Evolutionary conservation across 2,113 vertebrate species (phyloP), one percentile per base, ranked within the genome.

Genomic region (Perognathus longimembris): DNA sequence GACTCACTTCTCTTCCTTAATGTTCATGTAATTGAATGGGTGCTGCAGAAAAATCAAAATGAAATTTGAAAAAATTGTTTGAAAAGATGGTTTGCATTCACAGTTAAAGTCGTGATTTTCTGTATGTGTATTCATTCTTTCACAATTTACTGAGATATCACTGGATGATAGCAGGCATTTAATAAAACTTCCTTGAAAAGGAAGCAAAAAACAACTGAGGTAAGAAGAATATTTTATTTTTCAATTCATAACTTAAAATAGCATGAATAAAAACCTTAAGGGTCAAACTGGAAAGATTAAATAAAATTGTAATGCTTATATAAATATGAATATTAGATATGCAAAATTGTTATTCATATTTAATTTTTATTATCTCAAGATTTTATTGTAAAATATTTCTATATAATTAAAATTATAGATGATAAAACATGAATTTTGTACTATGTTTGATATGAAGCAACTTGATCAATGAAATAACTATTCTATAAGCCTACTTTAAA

Each of bases 391-490:
- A 95, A 95, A 71, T 10, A 70, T 1, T 83, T 2, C 40, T 2
- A 11, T 84, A 61, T 94, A 80, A 5, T 95, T 94, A 93, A 42
- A 86, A 45, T 45, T 45, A 45, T 45, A 45, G n/a, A n/a, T n/a
- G n/a, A n/a, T n/a, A n/a, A n/a, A n/a, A n/a, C n/a, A 88, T 61
- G 88, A 89, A 17, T 66, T 66, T 66, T 15, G 32, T 66, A 66
- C 32, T 66, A 28, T 10, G 14, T 32, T 32, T 66, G 30, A 66
- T 66, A 66, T 2, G 32, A 10, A 15, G 93, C 76, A 93, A 18
- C 32, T 91, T 32, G 11, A 84, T 94, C 85, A 78, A 38, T 90
- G 96, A 90, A 77, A 21, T 59, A 85, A 66, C 92, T 42, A 87
- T 91, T 59, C 36, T 90, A 12, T 94, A 93, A 74, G 21, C 38